These are phyloP conservation scores for Phodopus roborovskii DNA, from an alignment of 2,113 vertebrate genomes.

Conservation along the genomic window DNA sequence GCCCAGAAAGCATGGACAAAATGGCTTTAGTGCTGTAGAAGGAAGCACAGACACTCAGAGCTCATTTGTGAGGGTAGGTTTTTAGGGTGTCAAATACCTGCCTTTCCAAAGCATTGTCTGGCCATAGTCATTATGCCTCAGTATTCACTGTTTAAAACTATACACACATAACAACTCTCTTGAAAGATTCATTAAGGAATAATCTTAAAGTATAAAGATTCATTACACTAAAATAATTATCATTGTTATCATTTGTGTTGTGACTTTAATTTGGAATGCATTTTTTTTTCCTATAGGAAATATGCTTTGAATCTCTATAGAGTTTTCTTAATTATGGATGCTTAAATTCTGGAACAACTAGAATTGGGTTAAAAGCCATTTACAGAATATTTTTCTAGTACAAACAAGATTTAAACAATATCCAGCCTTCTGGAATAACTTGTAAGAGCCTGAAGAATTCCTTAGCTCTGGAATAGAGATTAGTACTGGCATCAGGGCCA, in stretches of 20 bases:
- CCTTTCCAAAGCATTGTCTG: not conserved
- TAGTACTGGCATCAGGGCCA: not conserved
- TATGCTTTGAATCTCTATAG: not conserved
- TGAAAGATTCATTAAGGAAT: not conserved
- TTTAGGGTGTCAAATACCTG: not conserved
- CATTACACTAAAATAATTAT: not conserved
- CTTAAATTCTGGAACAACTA: not conserved
- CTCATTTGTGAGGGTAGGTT: not conserved
- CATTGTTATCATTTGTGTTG: not conserved
- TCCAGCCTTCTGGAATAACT: not conserved
- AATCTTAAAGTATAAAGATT: not conserved
- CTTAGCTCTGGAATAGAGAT: not conserved
- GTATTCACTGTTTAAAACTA: not conserved
- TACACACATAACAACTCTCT: not conserved
- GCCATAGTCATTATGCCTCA: not conserved
- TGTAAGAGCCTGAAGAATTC: not conserved
- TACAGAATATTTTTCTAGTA: not conserved
- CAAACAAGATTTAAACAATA: not conserved
- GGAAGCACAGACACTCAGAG: rapidly evolving
- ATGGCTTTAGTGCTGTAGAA: not conserved
- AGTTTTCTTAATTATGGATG: not conserved
- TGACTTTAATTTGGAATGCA: not conserved
- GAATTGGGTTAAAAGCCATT: conserved; percentile 24
- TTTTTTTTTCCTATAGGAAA: not conserved
- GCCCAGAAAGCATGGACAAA: not conserved